Conservation (phyloP, 2,888 invertebrate species). For the Belgica antarctica region DNA sequence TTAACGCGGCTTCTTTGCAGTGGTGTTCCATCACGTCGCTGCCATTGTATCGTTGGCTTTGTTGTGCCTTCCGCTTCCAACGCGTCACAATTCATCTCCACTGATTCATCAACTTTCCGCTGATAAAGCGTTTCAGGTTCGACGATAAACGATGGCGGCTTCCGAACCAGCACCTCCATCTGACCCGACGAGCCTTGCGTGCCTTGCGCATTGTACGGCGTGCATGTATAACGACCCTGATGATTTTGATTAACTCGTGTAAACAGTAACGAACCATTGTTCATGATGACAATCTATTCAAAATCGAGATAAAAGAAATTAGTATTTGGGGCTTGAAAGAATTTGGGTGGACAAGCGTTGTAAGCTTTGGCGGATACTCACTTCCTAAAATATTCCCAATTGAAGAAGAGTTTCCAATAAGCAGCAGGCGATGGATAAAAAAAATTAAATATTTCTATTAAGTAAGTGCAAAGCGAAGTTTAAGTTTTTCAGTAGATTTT, state of each 20-base stretch:
- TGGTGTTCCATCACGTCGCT: conserved; percentile 77
- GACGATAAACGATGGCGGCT: conserved; percentile 87
- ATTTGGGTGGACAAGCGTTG: no score
- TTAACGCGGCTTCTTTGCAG: conserved; percentile 78
- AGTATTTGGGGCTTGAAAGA: no score
- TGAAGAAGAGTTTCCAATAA: no score
- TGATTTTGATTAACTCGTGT: conserved; percentile 88
- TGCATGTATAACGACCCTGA: conserved; percentile 88
- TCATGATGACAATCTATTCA: conserved; percentile 91
- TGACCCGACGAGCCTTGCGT: conserved; percentile 85
- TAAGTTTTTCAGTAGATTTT: no score
- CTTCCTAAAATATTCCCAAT: no score
- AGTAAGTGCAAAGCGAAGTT: no score
- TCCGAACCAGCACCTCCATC: conserved; percentile 82
- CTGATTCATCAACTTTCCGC: conserved; percentile 82
- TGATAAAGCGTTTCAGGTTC: conserved; percentile 91
- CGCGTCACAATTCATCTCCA: conserved; percentile 94
- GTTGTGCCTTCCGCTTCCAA: conserved; percentile 89
- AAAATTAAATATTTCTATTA: no score
- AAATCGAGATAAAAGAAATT: no score
- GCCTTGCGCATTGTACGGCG: conserved; percentile 92
- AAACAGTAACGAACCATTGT: conserved; percentile 88
- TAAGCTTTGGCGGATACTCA: no score
- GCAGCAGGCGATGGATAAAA: no score
- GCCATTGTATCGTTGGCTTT: conserved; percentile 87